Evolutionary conservation across 2,797 vertebrate genomes (phyloP), one percentile per base, ranked within the genome.

Genomic region (Enteromius mattozi): DNA sequence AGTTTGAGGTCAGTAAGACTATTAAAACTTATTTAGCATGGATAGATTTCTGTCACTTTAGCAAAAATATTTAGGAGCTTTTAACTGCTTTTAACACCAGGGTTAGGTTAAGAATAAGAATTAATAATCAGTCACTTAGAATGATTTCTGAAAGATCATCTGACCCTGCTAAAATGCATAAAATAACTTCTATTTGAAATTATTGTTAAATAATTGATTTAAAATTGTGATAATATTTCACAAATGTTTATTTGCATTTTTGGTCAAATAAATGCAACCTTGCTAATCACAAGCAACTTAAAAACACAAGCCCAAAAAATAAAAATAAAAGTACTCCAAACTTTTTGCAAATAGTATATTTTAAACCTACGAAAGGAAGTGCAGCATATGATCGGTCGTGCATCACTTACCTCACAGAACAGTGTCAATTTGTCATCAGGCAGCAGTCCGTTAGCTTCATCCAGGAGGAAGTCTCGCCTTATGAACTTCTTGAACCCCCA

Each of bases 401-500:
- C 63, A 71, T 19, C 40, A 27, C 86, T 89, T 93, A 97, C 96
- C 95, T 97, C 97, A 70, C 97, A 99, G 93, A 97, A 97, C 35
- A 98, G 96, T 3, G 96, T 98, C 87, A 97, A 94, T 72, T 97
- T 97, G 94, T 98, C 96, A 75, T 97, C 96, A 6, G 97, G 96
- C 86, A 97, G 96, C 84, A 97, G 94, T 81, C 96, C 96, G 68
- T 97, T 97, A 92, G 96, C 96, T 87, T 97, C 96, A 16, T 97
- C 97, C 85, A 97, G 91, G 78, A 98, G 95, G 90, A 98, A 97
- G 93, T 97, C 96, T 90, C 96, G 95, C 88, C 96, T 94, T 87
- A 97, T 97, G 88, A 98, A 98, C 90, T 97, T 97, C 92, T 96
- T 97, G 93, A 98, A 98, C 80, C 96, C 96, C 96, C 97, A 97